Percentiles rank a stretch among this genome's conserved stretches.
Conservation (phyloP, 1,140 invertebrate species). For the Conus betulinus region DNA sequence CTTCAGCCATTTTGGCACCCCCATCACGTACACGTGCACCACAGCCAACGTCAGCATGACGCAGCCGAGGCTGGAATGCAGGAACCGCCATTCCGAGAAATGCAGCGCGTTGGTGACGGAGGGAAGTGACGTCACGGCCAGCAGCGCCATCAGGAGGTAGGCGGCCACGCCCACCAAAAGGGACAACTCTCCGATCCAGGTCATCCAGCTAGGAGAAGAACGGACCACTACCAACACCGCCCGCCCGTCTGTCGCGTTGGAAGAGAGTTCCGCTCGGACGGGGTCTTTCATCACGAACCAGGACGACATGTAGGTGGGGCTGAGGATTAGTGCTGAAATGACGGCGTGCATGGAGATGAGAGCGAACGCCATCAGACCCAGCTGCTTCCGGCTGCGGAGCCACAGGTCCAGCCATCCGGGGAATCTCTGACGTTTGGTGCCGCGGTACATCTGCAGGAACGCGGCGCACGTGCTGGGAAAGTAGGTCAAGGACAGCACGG, state of each 20-base stretch:
- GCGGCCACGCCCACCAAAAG: constrained; percentile 64
- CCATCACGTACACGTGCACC: constrained; percentile 65
- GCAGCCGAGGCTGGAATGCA: constrained; percentile 69
- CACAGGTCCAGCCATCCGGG: constrained; percentile 65
- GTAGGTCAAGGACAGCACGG: constrained; percentile 63
- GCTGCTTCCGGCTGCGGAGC: constrained; percentile 65
- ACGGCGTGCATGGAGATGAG: constrained; percentile 60
- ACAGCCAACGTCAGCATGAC: constrained; percentile 59
- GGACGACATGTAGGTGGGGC: constrained; percentile 61
- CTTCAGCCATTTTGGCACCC: constrained; percentile 60
- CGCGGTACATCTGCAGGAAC: constrained; percentile 62
- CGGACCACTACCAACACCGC: neutral
- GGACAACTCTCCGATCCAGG: constrained; percentile 67
- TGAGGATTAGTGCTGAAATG: constrained; percentile 62
- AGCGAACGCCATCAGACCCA: constrained; percentile 63
- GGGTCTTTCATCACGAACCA: constrained; percentile 54
- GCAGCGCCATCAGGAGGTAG: constrained; percentile 58
- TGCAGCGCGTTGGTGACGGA: constrained; percentile 66
- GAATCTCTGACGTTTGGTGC: constrained; percentile 65
- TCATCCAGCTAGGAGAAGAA: constrained; percentile 52
- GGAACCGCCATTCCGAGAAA: constrained; percentile 70
- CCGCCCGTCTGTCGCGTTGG: neutral
- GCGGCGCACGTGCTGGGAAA: constrained; percentile 60
- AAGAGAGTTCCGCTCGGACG: neutral
- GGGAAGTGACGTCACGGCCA: constrained; percentile 66